Evolutionary conservation across 1,140 invertebrate genomes (phyloP), one percentile per base, ranked within the genome.

Genomic region (Drosophila simulans): DNA sequence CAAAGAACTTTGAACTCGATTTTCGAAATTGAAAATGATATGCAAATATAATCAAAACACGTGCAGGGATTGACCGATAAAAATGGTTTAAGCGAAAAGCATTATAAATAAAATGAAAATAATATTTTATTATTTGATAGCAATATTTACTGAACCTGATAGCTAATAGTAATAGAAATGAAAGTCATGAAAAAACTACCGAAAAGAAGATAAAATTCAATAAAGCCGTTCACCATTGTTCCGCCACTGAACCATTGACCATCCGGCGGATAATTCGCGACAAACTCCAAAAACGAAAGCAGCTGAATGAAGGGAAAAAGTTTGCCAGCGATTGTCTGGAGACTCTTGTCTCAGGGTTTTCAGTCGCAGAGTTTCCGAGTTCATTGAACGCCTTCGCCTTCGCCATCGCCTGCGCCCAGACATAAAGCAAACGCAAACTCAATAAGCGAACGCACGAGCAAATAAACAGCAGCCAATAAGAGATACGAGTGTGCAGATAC

Each of bases 401-500:
- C 42, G 49, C 37, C 52, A 10, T 31, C 8, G 31, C 49, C 58
- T 53, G 12, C 42, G 49, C 45, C 52, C 62, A 76, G 72, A 76
- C 73, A 76, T 66, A 76, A 55, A 55, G 71, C 83, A 86, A 66
- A 54, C 20, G 48, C 65, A 69, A 89, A 89, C 83, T 88, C 83
- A 88, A 88, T 88, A 88, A 88, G 81, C 79, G 83, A 88, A 88
- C 83, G 70, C 79, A 68, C 68, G 71, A 72, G 75, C 83, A 86
- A 86, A 86, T 86, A 86, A 86, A 88, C 83, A 86, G 75, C 84
- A 89, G 83, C 76, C 84, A 89, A 89, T 88, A 89, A 88, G 83
- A 90, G 82, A 74, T 77, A 73, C 56, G 68, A 77, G 68, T 89
- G 58, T 48, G 45, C 56, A 82, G 82, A 86, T 86, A 86, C 54